phyloP scores from a whole-genome alignment of 2,888 invertebrate genomes.

The Campoplex capitator region DNA sequence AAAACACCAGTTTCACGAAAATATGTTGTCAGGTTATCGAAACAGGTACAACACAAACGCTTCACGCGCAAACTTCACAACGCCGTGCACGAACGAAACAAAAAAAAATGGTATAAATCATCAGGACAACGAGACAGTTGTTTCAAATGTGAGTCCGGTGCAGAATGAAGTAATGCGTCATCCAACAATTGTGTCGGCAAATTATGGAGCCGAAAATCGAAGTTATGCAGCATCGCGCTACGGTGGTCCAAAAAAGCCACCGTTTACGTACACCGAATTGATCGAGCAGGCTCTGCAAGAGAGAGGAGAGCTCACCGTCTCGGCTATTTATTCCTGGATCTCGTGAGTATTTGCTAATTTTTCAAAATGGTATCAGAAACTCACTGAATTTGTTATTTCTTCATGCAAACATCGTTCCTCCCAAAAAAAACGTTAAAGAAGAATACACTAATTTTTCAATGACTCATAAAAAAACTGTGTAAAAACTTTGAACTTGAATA shows the following conservation, averaged over 20 bases:
- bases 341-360: conserved; percentile 89
- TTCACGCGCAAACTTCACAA: conserved; percentile 46
- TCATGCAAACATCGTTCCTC: not conserved
- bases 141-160: conserved; percentile 54
- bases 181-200: conserved; percentile 57
- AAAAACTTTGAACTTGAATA: not conserved
- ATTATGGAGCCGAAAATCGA: conserved; percentile 72
- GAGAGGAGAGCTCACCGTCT: conserved; percentile 94
- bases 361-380: not conserved
- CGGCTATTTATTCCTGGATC: conserved; percentile 97
- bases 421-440: not conserved
- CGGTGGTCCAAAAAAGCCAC: conserved; percentile 91
- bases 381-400: not conserved
- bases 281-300: conserved; percentile 95
- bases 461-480: not conserved
- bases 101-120: conserved; percentile 68
- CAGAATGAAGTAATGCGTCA: conserved; percentile 62
- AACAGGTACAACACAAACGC: conserved; percentile 52
- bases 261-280: conserved; percentile 95
- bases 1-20: not conserved
- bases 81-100: conserved; percentile 67
- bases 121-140: conserved; percentile 65
- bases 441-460: not conserved
- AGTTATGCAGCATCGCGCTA: conserved; percentile 77
- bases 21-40: conserved; percentile 59